phyloP scores from a whole-genome alignment of 1,140 invertebrate species.

The Philopotamus ludificatus region DNA sequence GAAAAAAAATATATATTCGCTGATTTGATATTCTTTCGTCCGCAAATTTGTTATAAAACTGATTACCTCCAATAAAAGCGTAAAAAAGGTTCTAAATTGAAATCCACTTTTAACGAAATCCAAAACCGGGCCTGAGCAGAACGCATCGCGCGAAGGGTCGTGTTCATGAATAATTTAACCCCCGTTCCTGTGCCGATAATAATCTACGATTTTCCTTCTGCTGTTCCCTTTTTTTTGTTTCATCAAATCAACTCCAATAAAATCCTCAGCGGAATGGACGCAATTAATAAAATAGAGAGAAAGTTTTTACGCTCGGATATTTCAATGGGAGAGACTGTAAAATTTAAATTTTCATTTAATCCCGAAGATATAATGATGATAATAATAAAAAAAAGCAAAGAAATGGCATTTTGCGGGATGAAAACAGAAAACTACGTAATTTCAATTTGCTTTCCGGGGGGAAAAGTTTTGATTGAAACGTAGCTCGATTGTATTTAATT shows the following conservation, averaged over 20 bases:
- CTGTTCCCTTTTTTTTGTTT: constrained; percentile 5
- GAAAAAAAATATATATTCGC: background rate
- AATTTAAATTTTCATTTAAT: background rate
- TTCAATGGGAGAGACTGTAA: background rate
- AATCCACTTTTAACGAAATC: constrained; percentile 39
- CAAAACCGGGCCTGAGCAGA: constrained; percentile 12
- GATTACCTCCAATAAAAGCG: constrained; percentile 40
- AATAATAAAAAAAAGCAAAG: background rate
- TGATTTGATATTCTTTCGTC: constrained; percentile 28
- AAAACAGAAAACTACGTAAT: too few relatives aligned
- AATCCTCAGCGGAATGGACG: constrained; percentile 3
- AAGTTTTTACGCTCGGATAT: background rate
- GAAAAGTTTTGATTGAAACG: too few relatives aligned
- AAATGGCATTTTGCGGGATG: background rate
- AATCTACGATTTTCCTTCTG: constrained; percentile 24
- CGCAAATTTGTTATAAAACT: constrained; percentile 37
- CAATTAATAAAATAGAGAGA: constrained; percentile 19
- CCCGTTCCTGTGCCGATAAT: constrained; percentile 24
- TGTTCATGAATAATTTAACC: constrained; percentile 41
- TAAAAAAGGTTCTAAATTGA: constrained; percentile 39
- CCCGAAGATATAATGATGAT: background rate
- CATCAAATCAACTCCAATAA: constrained; percentile 24
- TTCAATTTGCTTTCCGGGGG: too few relatives aligned
- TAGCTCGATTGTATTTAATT: too few relatives aligned
- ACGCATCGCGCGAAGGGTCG: constrained; percentile 11